Evolutionary conservation across 1,140 invertebrate species (phyloP).

Genomic region (Drosophila pallidifrons): DNA sequence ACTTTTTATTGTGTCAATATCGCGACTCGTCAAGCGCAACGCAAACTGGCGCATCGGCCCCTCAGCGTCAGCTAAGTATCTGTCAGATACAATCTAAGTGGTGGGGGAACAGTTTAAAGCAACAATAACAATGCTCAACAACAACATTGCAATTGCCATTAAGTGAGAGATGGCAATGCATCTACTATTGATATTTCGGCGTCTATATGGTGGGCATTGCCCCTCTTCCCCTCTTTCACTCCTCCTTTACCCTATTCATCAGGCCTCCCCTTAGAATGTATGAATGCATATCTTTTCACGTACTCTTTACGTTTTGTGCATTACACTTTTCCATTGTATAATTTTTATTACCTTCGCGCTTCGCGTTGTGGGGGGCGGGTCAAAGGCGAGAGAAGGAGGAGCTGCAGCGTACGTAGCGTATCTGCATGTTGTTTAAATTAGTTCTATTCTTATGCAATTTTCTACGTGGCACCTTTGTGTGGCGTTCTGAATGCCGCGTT

Average conservation of each 20-base stretch:
- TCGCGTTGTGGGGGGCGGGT: background rate
- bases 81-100: conserved; percentile 56
- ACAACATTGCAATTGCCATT: conserved; percentile 25
- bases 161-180: conserved; percentile 26
- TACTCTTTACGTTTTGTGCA: background rate
- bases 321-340: conserved; percentile 55
- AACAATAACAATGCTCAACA: conserved; percentile 28
- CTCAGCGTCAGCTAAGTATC: conserved; percentile 28
- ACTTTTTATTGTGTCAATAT: conserved; percentile 34
- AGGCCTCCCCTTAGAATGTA: background rate
- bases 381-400: background rate
- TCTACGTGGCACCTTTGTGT: conserved; percentile 78
- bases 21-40: conserved; percentile 27
- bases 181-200: conserved; percentile 44
- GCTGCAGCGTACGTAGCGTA: conserved; percentile 46
- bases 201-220: background rate
- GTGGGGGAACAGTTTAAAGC: conserved; percentile 27
- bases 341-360: conserved; percentile 66
- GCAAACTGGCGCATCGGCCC: conserved; percentile 27
- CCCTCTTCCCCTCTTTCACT: background rate
- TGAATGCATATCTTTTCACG: background rate
- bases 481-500: conserved; percentile 37
- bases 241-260: too few species aligned
- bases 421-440: conserved; percentile 80
- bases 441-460: conserved; percentile 81